Evolutionary conservation across 1,140 invertebrate species (phyloP), one percentile per base, ranked within the genome.

Genomic region (Pachypeltis micranthus): DNA sequence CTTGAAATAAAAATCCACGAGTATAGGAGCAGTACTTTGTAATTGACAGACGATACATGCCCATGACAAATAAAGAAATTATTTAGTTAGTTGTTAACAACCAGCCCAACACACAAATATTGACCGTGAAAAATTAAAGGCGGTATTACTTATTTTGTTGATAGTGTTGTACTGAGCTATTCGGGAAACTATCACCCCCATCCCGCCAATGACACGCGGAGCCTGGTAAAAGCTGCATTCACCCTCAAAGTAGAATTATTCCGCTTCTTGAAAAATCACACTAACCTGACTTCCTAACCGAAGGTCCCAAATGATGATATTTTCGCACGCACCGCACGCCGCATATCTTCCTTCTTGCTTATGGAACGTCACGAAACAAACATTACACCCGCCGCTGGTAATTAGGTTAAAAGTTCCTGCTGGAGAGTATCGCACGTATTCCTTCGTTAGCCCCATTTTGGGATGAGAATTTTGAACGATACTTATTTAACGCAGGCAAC

Each of bases 391-490:
- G 21, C 81, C 73, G 75, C 87, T 91, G 2, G 84, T 83, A 65
- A 97, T 86, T 51, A 96, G 81, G 73, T 94, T 95, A 76, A 92
- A 91, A 69, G 84, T 85, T 31, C 87, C 84, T 57, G 84, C 83
- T 14, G 87, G 83, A 12, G 81, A 80, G 75, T 93, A 98, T 55
- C 91, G 84, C 61, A 97, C 80, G 82, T 98, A 98, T 77, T 99
- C 91, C 73, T 96, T 96, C 23, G 95, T 98, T 67, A 98, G 76
- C 65, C 92, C 93, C 95, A 98, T 98, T 68, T 70, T 77, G n/a
- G n/a, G n/a, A n/a, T n/a, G n/a, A n/a, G n/a, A n/a, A n/a, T n/a
- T n/a, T n/a, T n/a, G n/a, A n/a, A n/a, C n/a, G n/a, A n/a, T n/a
- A n/a, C n/a, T n/a, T n/a, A n/a, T n/a, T n/a, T n/a, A n/a, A n/a